A percentile compares a stretch with the other conserved stretches of the same genome.
phyloP scores from a whole-genome alignment of 2,113 vertebrate genomes.

The Machaerirhynchus nigripectus region DNA sequence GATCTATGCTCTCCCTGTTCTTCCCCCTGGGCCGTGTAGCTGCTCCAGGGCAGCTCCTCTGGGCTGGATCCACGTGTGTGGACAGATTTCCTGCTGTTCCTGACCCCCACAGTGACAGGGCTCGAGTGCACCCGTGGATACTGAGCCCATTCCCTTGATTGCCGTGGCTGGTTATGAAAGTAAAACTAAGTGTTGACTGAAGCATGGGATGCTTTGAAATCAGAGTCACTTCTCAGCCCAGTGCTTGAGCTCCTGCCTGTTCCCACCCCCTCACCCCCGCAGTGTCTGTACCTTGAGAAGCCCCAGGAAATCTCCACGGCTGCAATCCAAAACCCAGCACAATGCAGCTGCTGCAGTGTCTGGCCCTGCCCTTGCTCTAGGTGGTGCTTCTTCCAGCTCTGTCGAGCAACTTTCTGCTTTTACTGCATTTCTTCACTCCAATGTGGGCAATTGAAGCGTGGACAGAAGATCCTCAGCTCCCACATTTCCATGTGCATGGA shows the following conservation, averaged over 20 bases:
- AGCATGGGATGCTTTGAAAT: not conserved
- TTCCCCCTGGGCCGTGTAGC: not conserved
- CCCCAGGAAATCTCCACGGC: not conserved
- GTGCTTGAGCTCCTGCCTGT: not conserved
- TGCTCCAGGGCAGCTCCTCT: not conserved
- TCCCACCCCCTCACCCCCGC: too few relatives aligned
- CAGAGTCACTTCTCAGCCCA: not conserved
- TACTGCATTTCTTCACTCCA: not conserved
- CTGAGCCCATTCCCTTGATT: not conserved
- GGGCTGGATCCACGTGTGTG: not conserved
- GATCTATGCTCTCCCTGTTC: not conserved
- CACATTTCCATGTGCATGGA: fast-evolving
- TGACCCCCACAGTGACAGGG: fast-evolving
- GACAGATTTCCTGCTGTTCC: not conserved
- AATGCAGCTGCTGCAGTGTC: not conserved
- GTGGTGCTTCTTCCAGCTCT: not conserved
- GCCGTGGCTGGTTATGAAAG: fast-evolving
- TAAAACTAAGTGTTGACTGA: not conserved
- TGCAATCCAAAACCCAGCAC: not conserved
- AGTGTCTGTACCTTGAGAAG: not conserved
- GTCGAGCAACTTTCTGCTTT: not conserved
- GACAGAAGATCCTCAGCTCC: not conserved
- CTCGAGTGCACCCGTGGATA: not conserved
- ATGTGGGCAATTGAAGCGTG: not conserved
- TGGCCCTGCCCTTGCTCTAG: not conserved